These are phyloP conservation scores for Sisyra nigra DNA, from an alignment of 2,888 invertebrate genomes.

Conservation along the genomic window DNA sequence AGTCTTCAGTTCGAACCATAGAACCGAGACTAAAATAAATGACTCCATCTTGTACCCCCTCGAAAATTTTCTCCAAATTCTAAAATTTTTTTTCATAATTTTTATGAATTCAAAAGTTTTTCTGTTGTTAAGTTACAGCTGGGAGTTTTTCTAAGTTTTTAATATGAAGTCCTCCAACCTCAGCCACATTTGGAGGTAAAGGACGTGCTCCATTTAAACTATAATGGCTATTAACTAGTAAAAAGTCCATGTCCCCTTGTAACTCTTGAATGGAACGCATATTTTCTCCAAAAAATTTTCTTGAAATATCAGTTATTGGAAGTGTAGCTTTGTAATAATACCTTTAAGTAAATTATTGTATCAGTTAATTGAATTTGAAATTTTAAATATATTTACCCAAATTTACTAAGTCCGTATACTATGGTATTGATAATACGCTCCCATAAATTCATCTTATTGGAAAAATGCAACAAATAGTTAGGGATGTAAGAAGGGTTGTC, in stretches of 20 bases:
- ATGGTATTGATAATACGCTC: slow-evolving; percentile 31
- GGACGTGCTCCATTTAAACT: slow-evolving; percentile 37
- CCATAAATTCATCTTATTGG: slow-evolving; percentile 31
- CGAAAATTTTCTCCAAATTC: slow-evolving; percentile 17
- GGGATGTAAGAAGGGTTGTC: slow-evolving; percentile 42
- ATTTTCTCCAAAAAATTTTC: slow-evolving; percentile 28
- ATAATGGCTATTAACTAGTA: slow-evolving; percentile 38
- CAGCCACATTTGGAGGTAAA: slow-evolving; percentile 33
- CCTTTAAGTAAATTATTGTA: no score
- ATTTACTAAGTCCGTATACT: slow-evolving; percentile 15
- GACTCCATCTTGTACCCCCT: slow-evolving; percentile 20
- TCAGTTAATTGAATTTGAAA: no score
- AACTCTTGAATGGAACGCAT: slow-evolving; percentile 29
- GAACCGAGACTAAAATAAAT: slow-evolving; percentile 44
- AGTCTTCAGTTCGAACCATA: slow-evolving; percentile 36
- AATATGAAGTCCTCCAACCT: slow-evolving; percentile 37
- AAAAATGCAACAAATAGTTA: slow-evolving; percentile 34
- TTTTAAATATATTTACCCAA: slow-evolving; percentile 11
- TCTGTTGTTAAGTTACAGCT: no score
- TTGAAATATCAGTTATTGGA: neutral
- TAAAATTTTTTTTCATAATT: no score
- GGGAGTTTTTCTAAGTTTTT: slow-evolving; percentile 1
- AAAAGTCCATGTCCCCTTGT: slow-evolving; percentile 33
- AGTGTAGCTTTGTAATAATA: no score
- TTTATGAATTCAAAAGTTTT: no score